Conservation (phyloP, 2,797 vertebrate species). For the Urosaurus nigricauda region DNA sequence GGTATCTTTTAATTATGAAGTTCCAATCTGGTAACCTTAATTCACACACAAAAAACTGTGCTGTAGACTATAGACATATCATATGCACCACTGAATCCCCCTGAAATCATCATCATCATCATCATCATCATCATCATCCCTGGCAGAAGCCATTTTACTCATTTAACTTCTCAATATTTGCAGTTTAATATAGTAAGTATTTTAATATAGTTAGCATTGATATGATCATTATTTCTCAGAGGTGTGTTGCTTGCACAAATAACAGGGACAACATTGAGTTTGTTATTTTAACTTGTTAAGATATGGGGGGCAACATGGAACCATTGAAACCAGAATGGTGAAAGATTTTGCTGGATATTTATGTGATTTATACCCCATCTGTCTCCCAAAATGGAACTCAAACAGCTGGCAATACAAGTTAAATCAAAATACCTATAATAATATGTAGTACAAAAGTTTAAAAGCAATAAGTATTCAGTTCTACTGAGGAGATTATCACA, state of each 20-base stretch:
- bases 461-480: too few species aligned
- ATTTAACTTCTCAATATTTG: neutral
- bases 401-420: too few species aligned
- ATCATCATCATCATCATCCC: too few species aligned
- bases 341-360: neutral
- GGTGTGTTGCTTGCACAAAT: neutral
- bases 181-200: neutral
- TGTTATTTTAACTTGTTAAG: neutral
- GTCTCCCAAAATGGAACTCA: too few species aligned
- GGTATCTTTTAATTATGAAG: constrained; percentile 29
- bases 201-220: neutral
- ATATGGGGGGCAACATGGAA: neutral
- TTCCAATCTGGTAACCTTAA: constrained; percentile 28
- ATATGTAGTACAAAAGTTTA: too few species aligned
- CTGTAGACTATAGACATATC: neutral
- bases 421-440: too few species aligned
- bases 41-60: constrained; percentile 2
- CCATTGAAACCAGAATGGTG: neutral
- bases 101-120: neutral
- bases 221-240: neutral
- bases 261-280: neutral
- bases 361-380: too few species aligned
- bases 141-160: neutral
- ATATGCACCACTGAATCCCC: neutral
- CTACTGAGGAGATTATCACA: too few species aligned